phyloP scores from a whole-genome alignment of 2,797 vertebrate species.

The Hemibagrus guttatus region DNA sequence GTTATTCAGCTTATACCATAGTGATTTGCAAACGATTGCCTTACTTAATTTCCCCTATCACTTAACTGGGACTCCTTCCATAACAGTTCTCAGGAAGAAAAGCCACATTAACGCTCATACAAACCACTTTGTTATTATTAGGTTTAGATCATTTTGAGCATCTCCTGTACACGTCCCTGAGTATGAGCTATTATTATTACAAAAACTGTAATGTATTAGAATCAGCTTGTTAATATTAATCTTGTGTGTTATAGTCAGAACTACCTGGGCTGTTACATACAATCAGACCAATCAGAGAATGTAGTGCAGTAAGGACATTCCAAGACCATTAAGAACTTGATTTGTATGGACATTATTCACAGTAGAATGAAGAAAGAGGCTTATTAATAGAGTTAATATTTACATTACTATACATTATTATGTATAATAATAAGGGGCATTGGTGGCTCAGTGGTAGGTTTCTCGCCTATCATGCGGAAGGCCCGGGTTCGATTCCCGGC shows the following conservation, averaged over 20 bases:
- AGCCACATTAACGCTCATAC: not conserved
- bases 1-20: not conserved
- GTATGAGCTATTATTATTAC: not conserved
- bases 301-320: too few relatives aligned
- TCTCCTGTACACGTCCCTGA: not conserved
- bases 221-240: not conserved
- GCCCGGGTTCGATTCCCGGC: constrained; percentile 56
- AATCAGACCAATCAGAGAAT: not conserved
- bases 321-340: too few relatives aligned
- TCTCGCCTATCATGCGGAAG: constrained; percentile 58
- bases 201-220: not conserved
- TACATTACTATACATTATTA: too few relatives aligned
- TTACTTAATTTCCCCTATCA: not conserved
- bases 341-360: not conserved
- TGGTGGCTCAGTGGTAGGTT: constrained; percentile 58
- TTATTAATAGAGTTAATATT: too few relatives aligned
- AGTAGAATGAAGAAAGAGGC: not conserved
- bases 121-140: not conserved
- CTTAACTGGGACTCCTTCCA: not conserved
- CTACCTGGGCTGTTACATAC: not conserved
- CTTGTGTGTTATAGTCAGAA: not conserved
- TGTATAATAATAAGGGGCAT: too few relatives aligned
- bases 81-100: not conserved
- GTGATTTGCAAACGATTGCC: not conserved
- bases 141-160: not conserved